Base-by-base conservation (phyloP, 2,797 vertebrate species). In the Discoglossus pictus region DNA sequence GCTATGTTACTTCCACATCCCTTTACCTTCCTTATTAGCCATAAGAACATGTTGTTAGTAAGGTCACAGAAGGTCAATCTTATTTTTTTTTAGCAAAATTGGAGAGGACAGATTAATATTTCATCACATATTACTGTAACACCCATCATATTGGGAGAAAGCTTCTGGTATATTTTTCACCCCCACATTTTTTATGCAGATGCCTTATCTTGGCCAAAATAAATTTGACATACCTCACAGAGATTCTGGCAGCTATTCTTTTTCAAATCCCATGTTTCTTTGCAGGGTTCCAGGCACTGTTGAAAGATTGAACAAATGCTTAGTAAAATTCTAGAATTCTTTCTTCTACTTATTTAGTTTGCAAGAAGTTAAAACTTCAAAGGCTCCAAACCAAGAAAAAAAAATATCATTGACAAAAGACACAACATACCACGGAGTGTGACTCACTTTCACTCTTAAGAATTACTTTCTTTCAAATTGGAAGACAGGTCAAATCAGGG, bases 231-330 rank as follows among this genome's bases (percentile, higher is more conserved):
- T 92, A 98, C 96, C 93, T 98, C 95, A 65, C 96, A 98, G 85
- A 96, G 90, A 88, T 89, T 93, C 86, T 95, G 94, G 86, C 96
- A 98, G 65, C 92, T 92, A 77, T 91, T 93, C 82, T 92, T 92
- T 83, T 87, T 91, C 79, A 94, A 83, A 80, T 97, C 93, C 93
- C 94, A 93, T 54, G 92, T 91, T 79, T 93, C 93, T 83, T 93
- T 94, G 88, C 96, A 98, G 10, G 96, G 96, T 84, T 97, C 93
- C 88, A 98, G 89, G 87, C 96, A 98, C 96, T 98, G 84, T 76
- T 76, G 84, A 73, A 21, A 74, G 66, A 72, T 4, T 67, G 21
- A 8, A 44, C 23, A 27, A 65, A 55, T 52, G 54, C 43, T 50
- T 48, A 55, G 42, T 61, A 62, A 6, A 70, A 61, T 62, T 70